phyloP scores from a whole-genome alignment of 2,888 invertebrate species.

The Epiblema foenella region DNA sequence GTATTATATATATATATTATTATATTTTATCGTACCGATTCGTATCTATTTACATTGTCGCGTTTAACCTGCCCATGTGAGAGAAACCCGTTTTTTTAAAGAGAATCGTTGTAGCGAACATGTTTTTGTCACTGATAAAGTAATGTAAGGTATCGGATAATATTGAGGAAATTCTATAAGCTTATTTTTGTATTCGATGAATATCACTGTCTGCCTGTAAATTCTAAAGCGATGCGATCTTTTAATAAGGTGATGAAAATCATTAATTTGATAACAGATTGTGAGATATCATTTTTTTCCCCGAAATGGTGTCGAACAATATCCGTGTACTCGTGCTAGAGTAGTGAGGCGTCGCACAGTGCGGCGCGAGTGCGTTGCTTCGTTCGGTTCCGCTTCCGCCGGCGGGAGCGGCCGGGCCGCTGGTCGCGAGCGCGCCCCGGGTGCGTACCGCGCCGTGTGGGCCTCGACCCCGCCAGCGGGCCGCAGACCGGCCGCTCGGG shows the following conservation, averaged over 20 bases:
- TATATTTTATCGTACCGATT: conserved; percentile 59
- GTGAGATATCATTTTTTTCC: conserved; percentile 81
- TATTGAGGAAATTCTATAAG: conserved; percentile 81
- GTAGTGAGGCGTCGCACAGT: conserved; percentile 62
- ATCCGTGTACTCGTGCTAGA: conserved; percentile 70
- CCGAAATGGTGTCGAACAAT: conserved; percentile 77
- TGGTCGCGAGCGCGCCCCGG: conserved; percentile 47
- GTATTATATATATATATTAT: conserved; percentile 61
- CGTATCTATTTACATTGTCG: conserved; percentile 64
- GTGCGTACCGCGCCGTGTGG: conserved; percentile 49
- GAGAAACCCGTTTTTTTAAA: conserved; percentile 68
- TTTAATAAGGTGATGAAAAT: conserved; percentile 62
- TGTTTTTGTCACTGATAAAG: conserved; percentile 78
- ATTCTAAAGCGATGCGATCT: conserved; percentile 69
- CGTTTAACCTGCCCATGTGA: conserved; percentile 66
- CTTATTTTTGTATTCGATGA: conserved; percentile 84
- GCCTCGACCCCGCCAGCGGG: conserved; percentile 43
- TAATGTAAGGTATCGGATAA: conserved; percentile 80
- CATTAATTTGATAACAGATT: conserved; percentile 61
- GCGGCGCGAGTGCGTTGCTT: conserved; percentile 45
- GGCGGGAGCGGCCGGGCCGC: conserved; percentile 57
- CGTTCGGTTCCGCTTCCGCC: conserved; percentile 36
- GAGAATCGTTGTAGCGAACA: conserved; percentile 74
- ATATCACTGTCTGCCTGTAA: conserved; percentile 79
- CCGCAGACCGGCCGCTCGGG: conserved; percentile 43